Conservation (phyloP, 1,140 invertebrate species). For the Bombus huntii region DNA sequence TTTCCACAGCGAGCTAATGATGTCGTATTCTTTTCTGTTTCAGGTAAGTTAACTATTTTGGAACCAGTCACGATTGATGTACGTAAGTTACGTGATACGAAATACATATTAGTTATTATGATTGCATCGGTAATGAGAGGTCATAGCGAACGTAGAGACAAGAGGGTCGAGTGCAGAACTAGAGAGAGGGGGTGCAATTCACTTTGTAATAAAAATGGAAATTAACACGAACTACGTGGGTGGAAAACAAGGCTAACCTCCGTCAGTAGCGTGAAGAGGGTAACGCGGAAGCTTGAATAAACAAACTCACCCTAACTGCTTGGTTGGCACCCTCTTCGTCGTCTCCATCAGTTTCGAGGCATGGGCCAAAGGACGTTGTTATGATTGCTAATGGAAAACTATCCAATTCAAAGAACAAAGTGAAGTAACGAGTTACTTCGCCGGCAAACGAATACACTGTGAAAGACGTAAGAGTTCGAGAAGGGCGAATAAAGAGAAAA, state of each 20-base stretch:
- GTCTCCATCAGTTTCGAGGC: conserved; percentile 69
- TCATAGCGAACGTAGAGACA: conserved; percentile 26
- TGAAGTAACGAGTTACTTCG: conserved; percentile 78
- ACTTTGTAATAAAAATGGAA: conserved; percentile 81
- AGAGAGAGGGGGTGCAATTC: conserved; percentile 71
- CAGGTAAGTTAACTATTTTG: conserved; percentile 74
- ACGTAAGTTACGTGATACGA: conserved; percentile 51
- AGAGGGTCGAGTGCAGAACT: background rate
- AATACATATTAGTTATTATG: conserved; percentile 4
- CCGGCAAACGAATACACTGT: conserved; percentile 64
- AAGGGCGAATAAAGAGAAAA: conserved; percentile 63
- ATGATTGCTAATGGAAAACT: conserved; percentile 82
- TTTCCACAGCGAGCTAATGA: conserved; percentile 28
- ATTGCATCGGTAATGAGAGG: background rate
- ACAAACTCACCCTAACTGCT: conserved; percentile 70
- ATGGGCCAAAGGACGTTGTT: conserved; percentile 77
- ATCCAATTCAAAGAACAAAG: conserved; percentile 81
- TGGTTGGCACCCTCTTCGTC: conserved; percentile 65
- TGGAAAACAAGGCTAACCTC: conserved; percentile 71
- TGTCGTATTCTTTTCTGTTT: conserved; percentile 65
- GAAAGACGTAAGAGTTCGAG: conserved; percentile 59
- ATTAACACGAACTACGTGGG: conserved; percentile 75
- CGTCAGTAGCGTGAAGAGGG: conserved; percentile 69
- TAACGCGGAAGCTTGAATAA: conserved; percentile 74
- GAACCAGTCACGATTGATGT: background rate